Evolutionary conservation across 2,113 vertebrate genomes (phyloP), one percentile per base, ranked within the genome.

Genomic region (Ammodytes marinus): DNA sequence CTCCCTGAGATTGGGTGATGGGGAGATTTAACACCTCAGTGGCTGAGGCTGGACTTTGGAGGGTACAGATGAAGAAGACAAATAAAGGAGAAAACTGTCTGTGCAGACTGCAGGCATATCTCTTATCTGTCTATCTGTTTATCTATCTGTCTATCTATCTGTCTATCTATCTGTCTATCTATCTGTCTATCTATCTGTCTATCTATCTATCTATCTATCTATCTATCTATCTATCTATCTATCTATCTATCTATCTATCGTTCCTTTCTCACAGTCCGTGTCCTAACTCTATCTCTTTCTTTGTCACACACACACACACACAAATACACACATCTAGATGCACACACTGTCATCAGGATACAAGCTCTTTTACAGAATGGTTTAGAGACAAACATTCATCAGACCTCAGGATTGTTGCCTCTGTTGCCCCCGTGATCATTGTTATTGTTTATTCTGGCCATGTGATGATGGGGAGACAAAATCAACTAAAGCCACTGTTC

Each of bases 1-100:
- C 60, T 53, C 35, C 59, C 50, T 69, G 70, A 81, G 82, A 92
- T 91, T 88, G 86, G 84, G 77, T 84, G 69, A 82, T 80, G 83
- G 77, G 81, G 74, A 79, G 81, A 86, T 74, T 86, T 80, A 85
- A 90, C 78, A 46, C 86, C 82, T 77, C 72, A 53, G 64, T 63
- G 76, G 54, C 58, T 7, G 12, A 76, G 63, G 52, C 72, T 76
- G 63, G 69, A 85, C 65, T 75, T 73, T 49, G 27, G 77, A 79
- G 80, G 69, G 82, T 58, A 12, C 42, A 73, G 72, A 76, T 55
- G 6, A 46, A 77, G 58, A 54, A 61, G 67, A 27, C 27, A 27
- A 43, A 80, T 53, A 17, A 55, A 65, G 52, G 67, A 39, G 58
- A 63, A 43, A 49, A 77, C 49, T 69, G 80, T 43, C 71, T 68